Base-by-base conservation (phyloP, 1,140 invertebrate genomes). In the Drosophila tropicalis region DNA sequence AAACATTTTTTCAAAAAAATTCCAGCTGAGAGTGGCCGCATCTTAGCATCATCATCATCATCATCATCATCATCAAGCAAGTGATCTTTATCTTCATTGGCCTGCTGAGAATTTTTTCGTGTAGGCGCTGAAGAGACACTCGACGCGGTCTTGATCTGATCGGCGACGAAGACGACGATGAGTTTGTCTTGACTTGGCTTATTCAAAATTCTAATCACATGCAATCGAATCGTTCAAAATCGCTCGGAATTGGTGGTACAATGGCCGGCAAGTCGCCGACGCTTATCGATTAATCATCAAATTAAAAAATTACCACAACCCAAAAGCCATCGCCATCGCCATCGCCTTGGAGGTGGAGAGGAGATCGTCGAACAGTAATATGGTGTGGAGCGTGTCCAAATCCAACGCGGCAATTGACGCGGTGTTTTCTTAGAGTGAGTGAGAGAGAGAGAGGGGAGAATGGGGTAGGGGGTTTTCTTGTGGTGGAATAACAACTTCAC, bases 151-250 rank as follows among this genome's bases (percentile, higher is more conserved):
- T 47, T 47, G 44, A 47, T 47, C 44, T 47, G 44, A 19, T 47
- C 44, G 7, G 15, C 22, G 22, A 4, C 22, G 22, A 25, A 15
- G 15, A 36, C 9, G 34, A 36, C 34, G 34, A 36, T 0, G 34
- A 36, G 29, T 29, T 29, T 29, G 29, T 36, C 9, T 10, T 12
- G 34, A 10, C 34, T 9, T 75, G 67, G 83, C 83, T 85, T 85
- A 85, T 85, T 87, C 82, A 81, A 82, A 85, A 85, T 85, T 85
- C 82, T 85, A 87, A 85, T 87, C 82, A 81, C 82, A 86, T 85
- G 81, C 81, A 82, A 82, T 84, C 80, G 68, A 67, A 57, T 65
- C 75, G 32, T 34, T 57, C 47, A 32, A 51, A 51, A 61, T 60
- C 67, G 22, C 15, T 62, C 58, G 54, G 29, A 71, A 58, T 62